A percentile compares a stretch with the other conserved stretches of the same genome.
These are phyloP conservation scores for Channa striata DNA, from an alignment of 2,797 vertebrate genomes.

Conservation along the genomic window DNA sequence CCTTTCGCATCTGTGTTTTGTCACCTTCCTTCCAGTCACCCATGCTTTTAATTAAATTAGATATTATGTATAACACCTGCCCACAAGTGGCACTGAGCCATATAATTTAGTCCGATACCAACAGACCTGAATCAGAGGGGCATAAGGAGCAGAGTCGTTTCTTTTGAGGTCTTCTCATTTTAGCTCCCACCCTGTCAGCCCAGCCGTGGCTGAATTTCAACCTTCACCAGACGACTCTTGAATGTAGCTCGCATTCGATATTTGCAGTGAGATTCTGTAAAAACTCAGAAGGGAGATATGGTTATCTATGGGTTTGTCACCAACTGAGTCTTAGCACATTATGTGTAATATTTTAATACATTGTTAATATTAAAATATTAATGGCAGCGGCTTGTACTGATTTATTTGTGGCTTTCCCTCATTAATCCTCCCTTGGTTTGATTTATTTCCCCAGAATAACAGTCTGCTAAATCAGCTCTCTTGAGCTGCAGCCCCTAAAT, in stretches of 20 bases:
- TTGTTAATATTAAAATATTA: background rate
- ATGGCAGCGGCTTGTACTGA: background rate
- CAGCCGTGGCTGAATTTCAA: too few species aligned
- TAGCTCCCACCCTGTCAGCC: too few species aligned
- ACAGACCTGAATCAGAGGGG: background rate
- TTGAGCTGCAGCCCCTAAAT: constrained; percentile 35
- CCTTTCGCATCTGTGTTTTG: constrained; percentile 1
- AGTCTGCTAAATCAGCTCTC: constrained; percentile 23
- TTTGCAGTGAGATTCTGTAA: too few species aligned
- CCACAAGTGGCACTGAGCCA: constrained; percentile 2
- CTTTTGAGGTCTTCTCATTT: too few species aligned
- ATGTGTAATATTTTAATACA: background rate
- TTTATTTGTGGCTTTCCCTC: background rate
- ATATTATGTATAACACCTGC: background rate
- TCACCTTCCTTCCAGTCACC: constrained; percentile 11
- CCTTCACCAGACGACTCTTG: background rate
- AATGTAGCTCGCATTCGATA: too few species aligned
- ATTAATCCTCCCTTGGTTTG: constrained; percentile 1
- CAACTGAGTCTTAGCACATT: background rate
- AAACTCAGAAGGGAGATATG: background rate
- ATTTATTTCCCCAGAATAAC: constrained; percentile 19
- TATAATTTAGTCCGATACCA: background rate
- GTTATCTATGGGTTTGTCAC: background rate
- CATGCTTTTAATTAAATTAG: constrained; percentile 59
- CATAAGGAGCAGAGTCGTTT: too few species aligned